Conservation (phyloP, 2,888 invertebrate species). For the Tetrapedia diversipes region DNA sequence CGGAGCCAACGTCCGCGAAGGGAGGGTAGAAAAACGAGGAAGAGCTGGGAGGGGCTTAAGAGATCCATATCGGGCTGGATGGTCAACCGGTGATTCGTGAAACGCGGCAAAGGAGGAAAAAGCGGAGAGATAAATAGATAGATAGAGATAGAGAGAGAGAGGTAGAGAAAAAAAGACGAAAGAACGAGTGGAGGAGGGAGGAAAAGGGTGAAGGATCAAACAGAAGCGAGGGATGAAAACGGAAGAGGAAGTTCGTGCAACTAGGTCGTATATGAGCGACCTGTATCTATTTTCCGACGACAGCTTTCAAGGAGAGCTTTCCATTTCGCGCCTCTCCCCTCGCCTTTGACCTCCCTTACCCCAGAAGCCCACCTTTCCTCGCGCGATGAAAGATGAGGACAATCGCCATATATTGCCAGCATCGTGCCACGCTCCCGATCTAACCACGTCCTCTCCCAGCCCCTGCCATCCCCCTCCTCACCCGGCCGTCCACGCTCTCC, state of each 20-base stretch:
- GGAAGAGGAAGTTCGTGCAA: constrained; percentile 52
- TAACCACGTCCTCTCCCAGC: too few species aligned
- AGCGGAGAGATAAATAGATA: too few species aligned
- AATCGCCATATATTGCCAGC: constrained; percentile 66
- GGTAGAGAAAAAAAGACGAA: background rate
- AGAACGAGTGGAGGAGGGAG: constrained; percentile 6
- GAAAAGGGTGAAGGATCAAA: constrained; percentile 4
- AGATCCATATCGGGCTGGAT: constrained; percentile 28
- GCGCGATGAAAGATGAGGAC: constrained; percentile 69
- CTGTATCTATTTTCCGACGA: constrained; percentile 68
- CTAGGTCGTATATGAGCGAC: constrained; percentile 46
- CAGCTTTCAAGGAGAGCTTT: constrained; percentile 67
- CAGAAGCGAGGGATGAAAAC: constrained; percentile 24
- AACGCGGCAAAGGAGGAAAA: constrained; percentile 18
- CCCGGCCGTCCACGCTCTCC: constrained; percentile 2
- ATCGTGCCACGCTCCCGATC: constrained; percentile 40
- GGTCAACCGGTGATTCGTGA: constrained; percentile 47
- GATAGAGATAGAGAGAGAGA: background rate
- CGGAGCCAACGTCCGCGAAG: background rate
- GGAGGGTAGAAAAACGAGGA: background rate
- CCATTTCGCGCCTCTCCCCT: constrained; percentile 55
- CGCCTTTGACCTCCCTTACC: constrained; percentile 49
- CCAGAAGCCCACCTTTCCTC: constrained; percentile 25
- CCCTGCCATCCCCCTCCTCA: constrained; percentile 9
- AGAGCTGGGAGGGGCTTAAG: background rate